Conservation (phyloP, 2,888 invertebrate genomes). For the Julus scanicus region DNA sequence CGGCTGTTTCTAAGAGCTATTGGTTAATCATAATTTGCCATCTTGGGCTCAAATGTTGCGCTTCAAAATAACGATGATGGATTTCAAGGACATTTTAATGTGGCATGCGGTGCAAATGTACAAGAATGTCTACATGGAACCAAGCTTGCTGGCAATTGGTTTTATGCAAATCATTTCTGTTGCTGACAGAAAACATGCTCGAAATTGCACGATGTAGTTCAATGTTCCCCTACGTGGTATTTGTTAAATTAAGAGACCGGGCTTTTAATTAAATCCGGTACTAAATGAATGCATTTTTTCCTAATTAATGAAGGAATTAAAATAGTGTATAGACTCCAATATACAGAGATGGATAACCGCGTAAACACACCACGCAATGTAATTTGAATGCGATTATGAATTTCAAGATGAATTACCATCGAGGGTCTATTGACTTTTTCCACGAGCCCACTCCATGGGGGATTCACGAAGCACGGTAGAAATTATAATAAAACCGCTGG, state of each 20-base stretch:
- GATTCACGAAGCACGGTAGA: neutral
- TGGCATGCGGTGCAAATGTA: too few species aligned
- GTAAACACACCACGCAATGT: neutral
- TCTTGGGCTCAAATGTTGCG: neutral
- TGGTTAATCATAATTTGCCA: constrained; percentile 24
- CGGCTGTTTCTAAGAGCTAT: constrained; percentile 15
- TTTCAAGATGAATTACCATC: constrained; percentile 36
- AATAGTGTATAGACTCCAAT: neutral
- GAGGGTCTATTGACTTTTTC: constrained; percentile 36
- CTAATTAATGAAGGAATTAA: constrained; percentile 29
- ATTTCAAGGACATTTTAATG: too few species aligned
- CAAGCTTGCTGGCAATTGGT: neutral
- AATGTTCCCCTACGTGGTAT: neutral
- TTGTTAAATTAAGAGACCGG: constrained; percentile 20
- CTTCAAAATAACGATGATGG: neutral
- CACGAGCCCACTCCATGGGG: neutral
- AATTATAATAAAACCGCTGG: constrained; percentile 13
- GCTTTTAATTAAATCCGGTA: constrained; percentile 27
- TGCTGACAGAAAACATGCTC: neutral
- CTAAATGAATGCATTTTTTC: neutral
- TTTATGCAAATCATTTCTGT: constrained; percentile 1
- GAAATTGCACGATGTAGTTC: constrained; percentile 18
- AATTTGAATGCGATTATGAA: constrained; percentile 18
- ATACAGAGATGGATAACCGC: neutral
- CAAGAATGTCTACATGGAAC: neutral